Evolutionary conservation across 2,113 vertebrate species (phyloP), one percentile per base, ranked within the genome.

Genomic region (Cavia aperea): DNA sequence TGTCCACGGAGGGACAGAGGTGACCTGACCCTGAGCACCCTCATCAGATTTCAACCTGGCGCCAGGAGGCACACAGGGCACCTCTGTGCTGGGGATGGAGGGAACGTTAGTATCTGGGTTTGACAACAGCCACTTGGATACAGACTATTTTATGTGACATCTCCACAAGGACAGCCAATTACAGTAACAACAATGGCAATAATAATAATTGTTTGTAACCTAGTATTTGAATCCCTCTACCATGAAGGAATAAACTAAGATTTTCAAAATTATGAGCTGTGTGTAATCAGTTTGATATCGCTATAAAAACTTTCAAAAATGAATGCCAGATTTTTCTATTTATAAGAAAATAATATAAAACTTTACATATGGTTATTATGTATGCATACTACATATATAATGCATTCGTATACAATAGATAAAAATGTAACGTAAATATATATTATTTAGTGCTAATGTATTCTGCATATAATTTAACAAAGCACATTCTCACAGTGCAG

Each of bases 321-420:
- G 63, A 91, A 73, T 93, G 18, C 21, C 75, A 89, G 65, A 84
- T 23, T 24, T n/a, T 79, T 79, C 77, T 81, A 89, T 95, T 87
- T 26, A 88, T 33, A n/a, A 62, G n/a, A 33, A 84, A 93, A 43
- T n/a, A 63, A 60, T 54, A 70, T 91, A 56, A 58, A 89, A 54
- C 33, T 79, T 79, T 54, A 56, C 51, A 81, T n/a, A 36, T 46
- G 49, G n/a, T 15, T 54, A 66, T 33, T 84, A 46, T 21, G 75
- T 39, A 68, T 21, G 51, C 36, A 13, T 39, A 60, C 58, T 60
- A 60, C 58, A 43, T 26, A 83, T 56, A 75, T 26, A n/a, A 46
- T 82, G 60, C 7, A 46, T 31, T 51, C 51, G 49, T n/a, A n/a
- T 4, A 4, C 13, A 81, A 63, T 21, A 60, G 49, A 26, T 21